Conservation (phyloP, 2,113 vertebrate genomes). For the Rhadina sibilatrix region DNA sequence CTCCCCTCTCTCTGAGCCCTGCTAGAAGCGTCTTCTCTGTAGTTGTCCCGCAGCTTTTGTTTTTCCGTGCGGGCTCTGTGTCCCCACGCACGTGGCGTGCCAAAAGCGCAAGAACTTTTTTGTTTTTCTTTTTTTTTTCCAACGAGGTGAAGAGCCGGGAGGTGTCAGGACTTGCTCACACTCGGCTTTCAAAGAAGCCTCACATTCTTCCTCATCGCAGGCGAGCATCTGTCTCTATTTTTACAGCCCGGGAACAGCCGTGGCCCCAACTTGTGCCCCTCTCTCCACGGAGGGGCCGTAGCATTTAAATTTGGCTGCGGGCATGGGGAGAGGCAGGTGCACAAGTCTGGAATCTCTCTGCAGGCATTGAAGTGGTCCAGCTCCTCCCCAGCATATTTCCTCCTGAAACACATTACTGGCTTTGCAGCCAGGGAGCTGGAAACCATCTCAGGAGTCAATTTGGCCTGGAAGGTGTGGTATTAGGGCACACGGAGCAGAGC, state of each 20-base stretch:
- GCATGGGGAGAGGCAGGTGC: slow-evolving; percentile 48
- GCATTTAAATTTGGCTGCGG: slow-evolving; percentile 33
- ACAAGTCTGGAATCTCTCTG: slow-evolving; percentile 30
- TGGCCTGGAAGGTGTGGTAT: background rate
- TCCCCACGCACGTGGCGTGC: background rate
- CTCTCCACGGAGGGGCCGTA: background rate
- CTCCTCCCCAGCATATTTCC: slow-evolving; percentile 9
- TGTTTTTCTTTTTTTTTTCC: background rate
- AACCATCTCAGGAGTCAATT: background rate
- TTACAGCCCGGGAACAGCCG: slow-evolving; percentile 45
- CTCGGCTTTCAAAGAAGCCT: slow-evolving; percentile 46
- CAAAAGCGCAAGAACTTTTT: slow-evolving; percentile 38
- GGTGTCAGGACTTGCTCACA: slow-evolving; percentile 48
- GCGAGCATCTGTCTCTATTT: slow-evolving; percentile 47
- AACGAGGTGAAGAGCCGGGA: slow-evolving; percentile 50
- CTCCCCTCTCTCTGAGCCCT: background rate
- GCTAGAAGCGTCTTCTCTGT: slow-evolving; percentile 36
- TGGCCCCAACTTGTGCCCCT: slow-evolving; percentile 6
- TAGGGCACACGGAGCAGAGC: background rate
- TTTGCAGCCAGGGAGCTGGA: slow-evolving; percentile 4
- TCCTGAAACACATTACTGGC: background rate
- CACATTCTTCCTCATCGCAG: slow-evolving; percentile 37
- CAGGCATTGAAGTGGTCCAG: background rate
- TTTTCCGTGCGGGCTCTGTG: background rate
- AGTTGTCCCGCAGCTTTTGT: slow-evolving; percentile 45